Evolutionary conservation across 1,140 invertebrate species (phyloP).

Genomic region (Drosophila ironensis): DNA sequence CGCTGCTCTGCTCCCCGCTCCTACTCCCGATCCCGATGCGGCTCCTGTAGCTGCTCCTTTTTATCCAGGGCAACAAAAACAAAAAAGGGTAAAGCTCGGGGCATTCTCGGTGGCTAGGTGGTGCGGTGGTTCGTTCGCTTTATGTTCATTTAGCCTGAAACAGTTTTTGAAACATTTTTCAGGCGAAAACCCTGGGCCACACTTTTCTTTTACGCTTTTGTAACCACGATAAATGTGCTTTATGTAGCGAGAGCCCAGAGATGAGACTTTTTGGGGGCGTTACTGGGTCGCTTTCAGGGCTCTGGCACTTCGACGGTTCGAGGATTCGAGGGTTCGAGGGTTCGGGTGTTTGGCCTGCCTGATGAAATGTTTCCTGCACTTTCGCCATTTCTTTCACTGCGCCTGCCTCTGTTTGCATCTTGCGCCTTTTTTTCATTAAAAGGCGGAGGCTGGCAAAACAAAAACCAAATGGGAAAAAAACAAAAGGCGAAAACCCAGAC

Average conservation of each 20-base stretch:
- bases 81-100: slow-evolving; percentile 60
- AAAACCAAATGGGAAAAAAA: slow-evolving; percentile 5
- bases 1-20: slow-evolving; percentile 3
- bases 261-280: slow-evolving; percentile 1
- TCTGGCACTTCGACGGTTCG: no score
- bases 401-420: slow-evolving; percentile 44
- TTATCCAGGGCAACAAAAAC: slow-evolving; percentile 32
- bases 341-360: slow-evolving; percentile 28
- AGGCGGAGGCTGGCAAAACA: slow-evolving; percentile 9
- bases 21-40: slow-evolving; percentile 19
- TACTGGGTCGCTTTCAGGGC: no score
- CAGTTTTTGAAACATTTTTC: slow-evolving; percentile 80
- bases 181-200: slow-evolving; percentile 62
- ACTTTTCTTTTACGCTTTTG: slow-evolving; percentile 80
- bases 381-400: slow-evolving; percentile 49
- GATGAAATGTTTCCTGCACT: slow-evolving; percentile 78
- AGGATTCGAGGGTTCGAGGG: not conserved
- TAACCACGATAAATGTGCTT: slow-evolving; percentile 80
- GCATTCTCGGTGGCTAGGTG: slow-evolving; percentile 1
- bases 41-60: no score
- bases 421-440: slow-evolving; percentile 51
- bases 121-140: slow-evolving; percentile 40
- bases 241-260: slow-evolving; percentile 60
- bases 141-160: slow-evolving; percentile 78
- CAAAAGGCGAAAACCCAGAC: not conserved